Evolutionary conservation across 2,797 vertebrate genomes (phyloP), one percentile per base, ranked within the genome.

Genomic region (Nyctibius grandis): DNA sequence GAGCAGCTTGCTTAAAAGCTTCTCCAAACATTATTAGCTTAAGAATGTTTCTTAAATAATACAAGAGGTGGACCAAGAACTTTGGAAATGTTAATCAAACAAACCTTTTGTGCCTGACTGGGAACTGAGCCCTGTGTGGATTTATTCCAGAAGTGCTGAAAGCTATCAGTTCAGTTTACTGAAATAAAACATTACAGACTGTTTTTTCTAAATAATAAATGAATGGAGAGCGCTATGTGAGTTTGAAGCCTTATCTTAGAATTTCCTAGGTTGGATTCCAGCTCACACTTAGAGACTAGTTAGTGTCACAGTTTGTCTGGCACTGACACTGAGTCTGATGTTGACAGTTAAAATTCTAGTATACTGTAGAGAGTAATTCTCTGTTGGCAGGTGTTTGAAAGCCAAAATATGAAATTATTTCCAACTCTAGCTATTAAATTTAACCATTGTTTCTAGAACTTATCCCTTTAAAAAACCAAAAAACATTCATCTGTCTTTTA

Each of bases 281-380:
- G 40, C 63, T 85, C 51, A 75, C 11, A 69, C 38, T 73, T 76
- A 73, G 44, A 85, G 69, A 76, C 50, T 89, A 69, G 42, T 86
- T 92, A 69, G 54, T 69, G 60, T 64, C 73, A 86, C 84, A 72
- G 56, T 88, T 93, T 96, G 60, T 26, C 70, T 96, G 80, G 36
- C 69, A 84, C 26, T 81, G 65, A 76, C 54, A 86, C 40, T 0
- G 0, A 67, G 31, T n/a, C 31, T 88, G 60, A 90, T 83, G 36
- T 36, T 84, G 80, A 68, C 77, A 84, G 48, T 47, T 81, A 42
- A 85, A 94, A 93, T 85, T 59, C 53, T 17, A 78, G 65, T 44
- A 57, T 25, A 50, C 48, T n/a, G 14, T 22, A 68, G 38, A 82
- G 19, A 84, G 21, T 25, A 85, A 72, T 61, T 60, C 56, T 88